Base-by-base conservation (phyloP, 2,888 invertebrate species). In the Parnassius orleans region DNA sequence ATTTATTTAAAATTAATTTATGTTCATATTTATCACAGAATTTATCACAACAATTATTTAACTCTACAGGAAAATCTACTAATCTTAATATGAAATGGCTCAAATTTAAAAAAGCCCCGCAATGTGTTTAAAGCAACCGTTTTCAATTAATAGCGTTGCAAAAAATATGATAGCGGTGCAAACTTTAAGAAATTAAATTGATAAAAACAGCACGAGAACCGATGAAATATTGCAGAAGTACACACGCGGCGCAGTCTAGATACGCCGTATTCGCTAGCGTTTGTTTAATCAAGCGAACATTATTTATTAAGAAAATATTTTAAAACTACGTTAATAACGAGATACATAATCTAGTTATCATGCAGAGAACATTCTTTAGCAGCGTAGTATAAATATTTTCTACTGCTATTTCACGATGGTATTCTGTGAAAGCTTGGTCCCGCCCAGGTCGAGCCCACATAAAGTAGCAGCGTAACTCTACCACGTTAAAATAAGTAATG, bases 231-330 rank as follows among this genome's bases (percentile, higher is more conserved):
- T 44, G 52, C 33, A 19, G 10, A 43, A 33, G 50, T 42, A 19
- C 55, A 48, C 50, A 19, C 55, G 47, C 44, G 7, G 12, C 42
- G 42, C 43, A 15, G 19, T 46, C 19, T 15, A 33, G 33, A 14
- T 24, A 12, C 19, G 12, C 19, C 48, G 41, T 50, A 41, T 11
- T 19, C 24, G 44, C 43, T 55, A 46, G 51, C 51, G 43, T 33
- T 10, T 9, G 12, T 46, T 61, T 47, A 52, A 56, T 61, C 52
- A 56, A 56, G 56, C 61, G 56, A 33, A 19, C 52, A 54, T 61
- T 55, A 56, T 61, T 51, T 50, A 60, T 51, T 24, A 44, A 61
- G 50, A 42, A 43, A 47, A 55, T 46, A 55, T 61, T 50, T 46
- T 51, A 56, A 56, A 41, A 43, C 19, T n/a, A 53, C 33, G 7